phyloP scores from a whole-genome alignment of 92 coral and sea anemone species.

The Epizoanthus scotinus region DNA sequence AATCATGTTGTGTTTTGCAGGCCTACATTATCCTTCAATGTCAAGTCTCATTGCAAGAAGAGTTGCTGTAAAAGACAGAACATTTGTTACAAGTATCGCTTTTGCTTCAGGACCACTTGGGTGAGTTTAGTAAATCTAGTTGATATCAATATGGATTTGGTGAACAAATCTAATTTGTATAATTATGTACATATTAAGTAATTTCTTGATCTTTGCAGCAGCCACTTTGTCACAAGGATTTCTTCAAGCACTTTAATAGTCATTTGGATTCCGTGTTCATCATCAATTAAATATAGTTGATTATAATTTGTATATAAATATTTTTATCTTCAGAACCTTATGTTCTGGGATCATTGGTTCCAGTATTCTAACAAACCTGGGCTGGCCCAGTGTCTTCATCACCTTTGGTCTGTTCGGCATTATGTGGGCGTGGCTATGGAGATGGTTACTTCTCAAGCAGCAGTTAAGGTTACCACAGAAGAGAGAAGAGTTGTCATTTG shows the following conservation, averaged over 20 bases:
- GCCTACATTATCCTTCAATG: slow-evolving; percentile 89
- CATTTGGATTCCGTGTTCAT: neutral
- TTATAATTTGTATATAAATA: too few species aligned
- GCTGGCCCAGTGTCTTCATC: slow-evolving; percentile 92
- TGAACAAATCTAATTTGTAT: too few species aligned
- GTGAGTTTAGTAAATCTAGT: slow-evolving; percentile 50
- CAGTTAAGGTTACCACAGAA: slow-evolving; percentile 26
- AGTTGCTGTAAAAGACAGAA: slow-evolving; percentile 82
- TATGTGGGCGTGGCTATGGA: slow-evolving; percentile 78
- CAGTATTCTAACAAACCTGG: slow-evolving; percentile 69
- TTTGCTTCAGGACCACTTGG: slow-evolving; percentile 97
- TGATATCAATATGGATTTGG: too few species aligned
- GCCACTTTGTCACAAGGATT: neutral
- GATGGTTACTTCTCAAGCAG: slow-evolving; percentile 54
- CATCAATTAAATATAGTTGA: neutral
- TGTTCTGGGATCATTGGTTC: slow-evolving; percentile 92
- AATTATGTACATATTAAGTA: too few species aligned
- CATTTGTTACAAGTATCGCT: slow-evolving; percentile 81
- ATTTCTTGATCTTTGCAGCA: neutral
- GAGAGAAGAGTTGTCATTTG: slow-evolving; percentile 46
- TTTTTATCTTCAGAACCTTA: slow-evolving; percentile 59
- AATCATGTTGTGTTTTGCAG: slow-evolving; percentile 43
- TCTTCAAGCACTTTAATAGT: neutral
- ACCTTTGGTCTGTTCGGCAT: slow-evolving; percentile 76
- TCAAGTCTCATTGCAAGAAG: slow-evolving; percentile 91